Conservation (phyloP, 2,888 invertebrate genomes). For the Anoncus sp. region DNA sequence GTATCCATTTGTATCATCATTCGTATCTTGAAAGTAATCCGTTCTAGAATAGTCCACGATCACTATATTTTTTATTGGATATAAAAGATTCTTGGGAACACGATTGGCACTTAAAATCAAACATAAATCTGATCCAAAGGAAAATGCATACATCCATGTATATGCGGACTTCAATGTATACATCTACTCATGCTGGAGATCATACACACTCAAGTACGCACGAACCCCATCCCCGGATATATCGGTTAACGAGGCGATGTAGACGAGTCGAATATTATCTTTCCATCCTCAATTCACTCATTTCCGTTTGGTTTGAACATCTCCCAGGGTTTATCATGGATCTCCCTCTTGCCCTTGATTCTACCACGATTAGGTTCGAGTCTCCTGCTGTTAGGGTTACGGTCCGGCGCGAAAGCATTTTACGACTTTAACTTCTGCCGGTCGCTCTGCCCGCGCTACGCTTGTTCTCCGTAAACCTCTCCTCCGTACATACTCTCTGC, state of each 20-base stretch:
- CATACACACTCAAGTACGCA: background rate
- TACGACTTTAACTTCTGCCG: constrained; percentile 24
- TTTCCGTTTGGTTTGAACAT: constrained; percentile 17
- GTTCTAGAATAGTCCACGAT: too few relatives aligned
- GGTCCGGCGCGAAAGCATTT: constrained; percentile 35
- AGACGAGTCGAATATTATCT: constrained; percentile 21
- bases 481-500: constrained; percentile 11
- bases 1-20: too few relatives aligned
- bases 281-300: constrained; percentile 17
- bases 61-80: background rate
- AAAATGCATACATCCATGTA: constrained; percentile 1
- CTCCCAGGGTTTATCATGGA: constrained; percentile 32
- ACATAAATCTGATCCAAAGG: constrained; percentile 20
- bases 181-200: constrained; percentile 13
- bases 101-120: background rate
- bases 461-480: constrained; percentile 21
- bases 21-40: too few relatives aligned
- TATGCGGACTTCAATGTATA: constrained; percentile 8
- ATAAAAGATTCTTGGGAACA: background rate
- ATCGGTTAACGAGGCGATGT: constrained; percentile 27
- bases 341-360: constrained; percentile 14
- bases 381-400: constrained; percentile 36
- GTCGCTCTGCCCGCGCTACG: constrained; percentile 16
- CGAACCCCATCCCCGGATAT: background rate
- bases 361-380: constrained; percentile 3